Conservation (phyloP, 2,888 invertebrate species). For the Platycheirus rosarum region DNA sequence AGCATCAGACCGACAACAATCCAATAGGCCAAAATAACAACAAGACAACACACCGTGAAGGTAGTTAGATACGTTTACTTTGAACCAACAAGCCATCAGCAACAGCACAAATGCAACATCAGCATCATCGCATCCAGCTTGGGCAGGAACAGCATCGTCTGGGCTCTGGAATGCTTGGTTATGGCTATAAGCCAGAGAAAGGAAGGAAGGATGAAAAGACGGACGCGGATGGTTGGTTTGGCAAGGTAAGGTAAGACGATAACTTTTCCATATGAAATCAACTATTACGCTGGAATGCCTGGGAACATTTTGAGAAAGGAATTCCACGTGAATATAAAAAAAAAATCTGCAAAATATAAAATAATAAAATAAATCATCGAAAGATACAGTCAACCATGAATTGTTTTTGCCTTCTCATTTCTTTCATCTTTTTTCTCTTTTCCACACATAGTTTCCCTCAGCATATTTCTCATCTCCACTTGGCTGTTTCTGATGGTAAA, state of each 20-base stretch:
- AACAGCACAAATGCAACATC: constrained; percentile 52
- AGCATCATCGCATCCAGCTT: constrained; percentile 40
- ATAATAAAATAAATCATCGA: constrained; percentile 34
- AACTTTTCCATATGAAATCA: constrained; percentile 77
- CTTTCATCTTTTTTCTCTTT: constrained; percentile 38
- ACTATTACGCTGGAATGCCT: constrained; percentile 77
- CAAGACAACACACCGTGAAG: constrained; percentile 60
- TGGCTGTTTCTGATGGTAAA: constrained; percentile 20
- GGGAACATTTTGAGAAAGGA: constrained; percentile 77
- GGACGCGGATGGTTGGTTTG: constrained; percentile 52
- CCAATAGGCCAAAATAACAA: constrained; percentile 49
- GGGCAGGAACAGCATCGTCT: constrained; percentile 38
- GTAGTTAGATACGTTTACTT: constrained; percentile 66
- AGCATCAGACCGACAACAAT: constrained; percentile 66
- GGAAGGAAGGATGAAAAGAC: constrained; percentile 1
- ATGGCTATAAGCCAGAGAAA: constrained; percentile 16
- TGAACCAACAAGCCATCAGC: constrained; percentile 64
- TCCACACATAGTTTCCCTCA: neutral
- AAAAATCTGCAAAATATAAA: constrained; percentile 29
- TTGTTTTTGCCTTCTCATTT: constrained; percentile 50
- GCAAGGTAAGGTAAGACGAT: constrained; percentile 74
- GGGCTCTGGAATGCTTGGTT: constrained; percentile 40
- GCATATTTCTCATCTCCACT: constrained; percentile 4
- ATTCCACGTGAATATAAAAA: constrained; percentile 74
- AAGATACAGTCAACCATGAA: constrained; percentile 66